phyloP scores from a whole-genome alignment of 2,888 invertebrate species.

The Chrysolina oricalcia region DNA sequence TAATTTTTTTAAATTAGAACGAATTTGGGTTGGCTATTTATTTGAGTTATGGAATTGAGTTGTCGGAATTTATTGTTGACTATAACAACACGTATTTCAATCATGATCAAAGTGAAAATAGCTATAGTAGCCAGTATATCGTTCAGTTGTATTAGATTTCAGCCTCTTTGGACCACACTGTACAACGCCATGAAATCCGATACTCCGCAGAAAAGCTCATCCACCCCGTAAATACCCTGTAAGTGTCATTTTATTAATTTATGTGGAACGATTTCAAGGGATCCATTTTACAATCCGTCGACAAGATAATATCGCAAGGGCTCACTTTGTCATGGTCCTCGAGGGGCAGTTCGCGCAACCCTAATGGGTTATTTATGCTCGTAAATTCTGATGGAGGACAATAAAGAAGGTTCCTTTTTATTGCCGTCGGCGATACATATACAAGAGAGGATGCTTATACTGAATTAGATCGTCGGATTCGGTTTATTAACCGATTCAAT shows the following conservation, averaged over 20 bases:
- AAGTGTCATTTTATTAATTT: constrained; percentile 43
- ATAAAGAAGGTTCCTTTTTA: constrained; percentile 47
- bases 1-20: too few relatives aligned
- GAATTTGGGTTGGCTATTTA: too few relatives aligned
- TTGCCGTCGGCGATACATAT: constrained; percentile 41
- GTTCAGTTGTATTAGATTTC: neutral
- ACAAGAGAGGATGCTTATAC: constrained; percentile 20
- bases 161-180: neutral
- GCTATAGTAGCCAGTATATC: too few relatives aligned
- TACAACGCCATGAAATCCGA: neutral
- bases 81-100: too few relatives aligned
- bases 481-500: constrained; percentile 19
- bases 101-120: too few relatives aligned
- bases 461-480: constrained; percentile 14
- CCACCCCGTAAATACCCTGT: constrained; percentile 25
- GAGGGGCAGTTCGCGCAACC: constrained; percentile 59
- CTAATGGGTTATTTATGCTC: constrained; percentile 70
- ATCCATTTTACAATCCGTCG: constrained; percentile 49
- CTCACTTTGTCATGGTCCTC: constrained; percentile 60
- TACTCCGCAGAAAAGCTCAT: neutral
- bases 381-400: constrained; percentile 57
- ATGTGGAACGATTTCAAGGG: constrained; percentile 41
- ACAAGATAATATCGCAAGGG: constrained; percentile 61
- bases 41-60: too few relatives aligned
- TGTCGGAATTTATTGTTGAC: too few relatives aligned